Base-by-base conservation (phyloP, 2,888 invertebrate genomes). In the Ormia ochracea region DNA sequence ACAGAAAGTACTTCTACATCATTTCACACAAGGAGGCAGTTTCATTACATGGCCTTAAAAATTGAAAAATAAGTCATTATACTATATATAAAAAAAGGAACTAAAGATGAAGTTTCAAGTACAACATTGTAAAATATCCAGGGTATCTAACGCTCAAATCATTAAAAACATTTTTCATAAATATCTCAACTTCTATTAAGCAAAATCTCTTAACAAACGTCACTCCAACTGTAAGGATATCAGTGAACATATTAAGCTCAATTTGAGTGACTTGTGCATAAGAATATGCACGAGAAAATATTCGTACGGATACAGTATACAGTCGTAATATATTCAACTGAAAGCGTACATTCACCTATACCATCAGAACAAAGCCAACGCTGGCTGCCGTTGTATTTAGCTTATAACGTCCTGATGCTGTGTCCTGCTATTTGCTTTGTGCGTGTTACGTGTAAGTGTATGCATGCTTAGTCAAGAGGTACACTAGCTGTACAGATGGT, bases 271-370 rank as follows among this genome's bases (percentile, higher is more conserved):
- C 33, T 75, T 68, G 21, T 26, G 43, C 52, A 50, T 28, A 36
- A 19, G 17, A 31, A 17, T 33, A 21, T 36, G 31, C 31, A 17
- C 26, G 5, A 26, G 17, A 2, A 12, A 1, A 23, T 52, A 45
- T 45, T 28, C 7, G 43, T 21, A 14, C 4, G 28, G 12, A 45
- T 10, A 19, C 3, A 2, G 36, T 56, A 56, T 28, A 17, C 31
- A 54, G n/a, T 17, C 38, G 36, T 65, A 28, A 31, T 23, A 28
- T 58, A 26, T 56, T 45, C 65, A 31, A 65, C 41, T 65, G 70
- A 48, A 36, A 43, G 63, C 65, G 77, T 72, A 75, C 68, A 69
- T 73, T 75, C 54, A 75, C 73, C 78, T 69, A 79, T 54, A 76
- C 76, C 23, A 79, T 17, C 41, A 38, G 28, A 78, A 79, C 73